Evolutionary conservation across 2,888 invertebrate genomes (phyloP).

Genomic region (Rutpela maculata): DNA sequence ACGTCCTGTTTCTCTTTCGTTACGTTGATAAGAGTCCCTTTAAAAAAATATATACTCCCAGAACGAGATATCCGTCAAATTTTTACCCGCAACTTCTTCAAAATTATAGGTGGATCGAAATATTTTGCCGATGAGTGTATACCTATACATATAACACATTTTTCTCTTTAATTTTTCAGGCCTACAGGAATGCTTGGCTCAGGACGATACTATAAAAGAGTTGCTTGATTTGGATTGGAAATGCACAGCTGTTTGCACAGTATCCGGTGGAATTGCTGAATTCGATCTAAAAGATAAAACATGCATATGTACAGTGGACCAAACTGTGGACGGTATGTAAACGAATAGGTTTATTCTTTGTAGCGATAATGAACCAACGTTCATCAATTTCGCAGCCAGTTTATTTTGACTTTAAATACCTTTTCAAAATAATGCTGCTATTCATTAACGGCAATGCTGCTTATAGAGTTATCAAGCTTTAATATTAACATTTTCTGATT

Average conservation of each 20-base stretch:
- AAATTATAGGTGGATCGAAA: too few relatives aligned
- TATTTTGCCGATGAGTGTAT: too few relatives aligned
- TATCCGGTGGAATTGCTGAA: constrained; percentile 52
- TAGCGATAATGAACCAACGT: background rate
- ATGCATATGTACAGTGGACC: constrained; percentile 52
- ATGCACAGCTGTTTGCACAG: constrained; percentile 55
- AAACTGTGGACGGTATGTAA: constrained; percentile 52
- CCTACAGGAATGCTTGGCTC: constrained; percentile 9
- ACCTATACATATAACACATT: too few relatives aligned
- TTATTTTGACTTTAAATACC: background rate
- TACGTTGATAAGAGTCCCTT: too few relatives aligned
- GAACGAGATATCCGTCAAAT: too few relatives aligned
- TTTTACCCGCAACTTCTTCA: too few relatives aligned
- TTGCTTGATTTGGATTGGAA: constrained; percentile 48
- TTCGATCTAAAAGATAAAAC: constrained; percentile 49
- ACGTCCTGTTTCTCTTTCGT: too few relatives aligned
- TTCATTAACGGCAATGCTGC: background rate
- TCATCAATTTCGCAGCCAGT: background rate
- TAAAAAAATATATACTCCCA: too few relatives aligned
- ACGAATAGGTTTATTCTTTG: constrained; percentile 31
- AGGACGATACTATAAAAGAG: constrained; percentile 48
- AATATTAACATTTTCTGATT: too few relatives aligned
- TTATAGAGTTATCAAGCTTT: too few relatives aligned
- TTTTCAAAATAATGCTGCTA: background rate
- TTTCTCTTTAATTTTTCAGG: constrained; percentile 31